Conservation (phyloP, 2,797 vertebrate genomes). For the Smutsia gigantea region DNA sequence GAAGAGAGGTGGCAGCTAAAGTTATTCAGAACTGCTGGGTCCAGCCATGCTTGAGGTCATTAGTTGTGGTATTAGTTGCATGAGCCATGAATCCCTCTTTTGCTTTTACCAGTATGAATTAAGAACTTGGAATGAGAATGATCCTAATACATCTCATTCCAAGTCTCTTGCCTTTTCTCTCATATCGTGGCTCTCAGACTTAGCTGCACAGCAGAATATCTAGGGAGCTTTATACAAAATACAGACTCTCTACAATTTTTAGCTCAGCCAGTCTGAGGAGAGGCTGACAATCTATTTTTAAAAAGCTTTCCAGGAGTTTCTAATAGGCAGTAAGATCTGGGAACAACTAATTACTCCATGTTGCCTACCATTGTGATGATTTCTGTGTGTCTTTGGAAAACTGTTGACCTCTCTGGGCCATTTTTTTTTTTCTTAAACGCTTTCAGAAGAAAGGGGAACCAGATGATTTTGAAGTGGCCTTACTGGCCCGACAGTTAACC, state of each 20-base stretch:
- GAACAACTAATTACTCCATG: not conserved
- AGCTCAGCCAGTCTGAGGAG: not conserved
- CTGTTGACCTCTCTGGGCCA: not conserved
- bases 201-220: not conserved
- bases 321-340: not conserved
- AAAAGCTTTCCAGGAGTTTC: not conserved
- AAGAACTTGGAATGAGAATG: not conserved
- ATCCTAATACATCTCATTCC: not conserved
- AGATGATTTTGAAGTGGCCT: not conserved
- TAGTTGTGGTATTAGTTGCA: not conserved
- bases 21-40: not conserved
- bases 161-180: not conserved
- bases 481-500: not conserved
- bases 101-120: not conserved
- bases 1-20: not conserved
- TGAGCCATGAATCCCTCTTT: not conserved
- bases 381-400: constrained; percentile 1
- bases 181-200: not conserved
- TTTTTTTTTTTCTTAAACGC: not conserved
- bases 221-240: not conserved
- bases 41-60: not conserved
- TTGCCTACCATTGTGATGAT: not conserved
- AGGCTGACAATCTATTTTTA: not conserved
- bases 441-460: not conserved
- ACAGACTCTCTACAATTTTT: not conserved